A percentile compares a stretch with the other conserved stretches of the same genome.
Conservation (phyloP, 2,888 invertebrate genomes). For the Drosophila histrio region DNA sequence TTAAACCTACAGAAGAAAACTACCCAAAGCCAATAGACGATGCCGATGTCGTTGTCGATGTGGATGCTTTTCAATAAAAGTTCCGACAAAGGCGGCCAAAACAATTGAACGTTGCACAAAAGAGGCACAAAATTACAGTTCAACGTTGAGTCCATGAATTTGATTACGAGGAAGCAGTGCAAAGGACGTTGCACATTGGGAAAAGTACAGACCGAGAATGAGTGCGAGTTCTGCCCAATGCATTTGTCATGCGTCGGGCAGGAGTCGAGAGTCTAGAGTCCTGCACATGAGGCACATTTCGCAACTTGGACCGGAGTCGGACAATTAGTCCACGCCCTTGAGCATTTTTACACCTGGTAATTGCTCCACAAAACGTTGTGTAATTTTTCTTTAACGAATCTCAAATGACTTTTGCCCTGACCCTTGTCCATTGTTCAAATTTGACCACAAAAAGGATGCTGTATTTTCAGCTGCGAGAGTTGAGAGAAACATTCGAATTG, state of each 20-base stretch:
- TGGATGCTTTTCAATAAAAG: constrained; percentile 69
- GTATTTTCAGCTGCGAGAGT: constrained; percentile 42
- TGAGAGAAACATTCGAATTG: constrained; percentile 37
- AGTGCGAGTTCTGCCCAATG: constrained; percentile 26
- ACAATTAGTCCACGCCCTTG: constrained; percentile 82
- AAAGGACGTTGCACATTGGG: constrained; percentile 1
- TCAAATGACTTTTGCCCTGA: constrained; percentile 74
- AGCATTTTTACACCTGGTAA: constrained; percentile 79
- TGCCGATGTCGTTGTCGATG: constrained; percentile 8
- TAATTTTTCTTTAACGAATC: constrained; percentile 81
- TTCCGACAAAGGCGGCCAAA: constrained; percentile 69
- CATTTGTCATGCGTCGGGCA: constrained; percentile 51
- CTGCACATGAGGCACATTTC: constrained; percentile 25
- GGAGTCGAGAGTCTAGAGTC: constrained; percentile 3
- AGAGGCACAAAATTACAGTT: constrained; percentile 67
- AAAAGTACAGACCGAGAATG: constrained; percentile 15
- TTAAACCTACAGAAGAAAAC: constrained; percentile 5
- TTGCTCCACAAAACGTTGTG: constrained; percentile 81
- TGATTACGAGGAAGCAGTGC: constrained; percentile 51
- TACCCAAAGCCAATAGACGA: constrained; percentile 13
- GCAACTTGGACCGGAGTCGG: constrained; percentile 41
- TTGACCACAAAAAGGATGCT: constrained; percentile 50
- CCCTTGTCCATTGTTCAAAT: constrained; percentile 38
- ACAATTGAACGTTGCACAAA: constrained; percentile 65
- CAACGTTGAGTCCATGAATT: constrained; percentile 41